A percentile compares a stretch with the other conserved stretches of the same genome.
Conservation (phyloP, 30 jellyfish, hydroid and myxozoan species). For the Pseudorhiza aurosa region DNA sequence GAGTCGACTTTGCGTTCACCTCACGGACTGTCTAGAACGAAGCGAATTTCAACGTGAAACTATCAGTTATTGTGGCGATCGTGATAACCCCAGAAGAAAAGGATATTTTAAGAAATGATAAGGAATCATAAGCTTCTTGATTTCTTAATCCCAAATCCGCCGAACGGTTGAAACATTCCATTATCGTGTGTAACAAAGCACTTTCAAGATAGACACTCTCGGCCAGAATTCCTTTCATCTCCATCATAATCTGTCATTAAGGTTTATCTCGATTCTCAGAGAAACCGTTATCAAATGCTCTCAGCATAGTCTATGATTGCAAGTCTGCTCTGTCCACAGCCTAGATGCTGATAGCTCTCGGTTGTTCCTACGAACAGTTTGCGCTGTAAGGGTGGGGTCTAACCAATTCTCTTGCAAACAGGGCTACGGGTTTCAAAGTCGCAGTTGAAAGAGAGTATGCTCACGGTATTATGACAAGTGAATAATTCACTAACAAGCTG, state of each 20-base stretch:
- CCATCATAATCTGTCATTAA: constrained; percentile 1
- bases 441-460: too few relatives aligned
- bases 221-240: not conserved
- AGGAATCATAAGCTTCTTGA: not conserved
- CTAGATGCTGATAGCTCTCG: too few relatives aligned
- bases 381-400: too few relatives aligned
- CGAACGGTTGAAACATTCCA: not conserved
- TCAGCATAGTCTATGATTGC: not conserved
- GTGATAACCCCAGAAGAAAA: not conserved
- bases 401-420: too few relatives aligned
- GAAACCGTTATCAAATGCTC: not conserved
- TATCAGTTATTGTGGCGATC: not conserved
- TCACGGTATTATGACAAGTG: too few relatives aligned
- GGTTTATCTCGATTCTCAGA: not conserved
- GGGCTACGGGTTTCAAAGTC: too few relatives aligned
- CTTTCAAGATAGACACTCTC: not conserved
- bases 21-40: constrained; percentile 3
- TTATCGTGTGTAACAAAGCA: not conserved
- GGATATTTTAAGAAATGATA: constrained; percentile 2
- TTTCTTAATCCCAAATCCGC: not conserved
- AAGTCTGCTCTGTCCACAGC: too few relatives aligned
- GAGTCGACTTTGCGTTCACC: not conserved
- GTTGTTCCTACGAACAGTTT: too few relatives aligned
- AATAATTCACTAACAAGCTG: too few relatives aligned
- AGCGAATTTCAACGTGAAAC: not conserved